Conservation (phyloP, 2,888 invertebrate genomes). For the Formica aserva region DNA sequence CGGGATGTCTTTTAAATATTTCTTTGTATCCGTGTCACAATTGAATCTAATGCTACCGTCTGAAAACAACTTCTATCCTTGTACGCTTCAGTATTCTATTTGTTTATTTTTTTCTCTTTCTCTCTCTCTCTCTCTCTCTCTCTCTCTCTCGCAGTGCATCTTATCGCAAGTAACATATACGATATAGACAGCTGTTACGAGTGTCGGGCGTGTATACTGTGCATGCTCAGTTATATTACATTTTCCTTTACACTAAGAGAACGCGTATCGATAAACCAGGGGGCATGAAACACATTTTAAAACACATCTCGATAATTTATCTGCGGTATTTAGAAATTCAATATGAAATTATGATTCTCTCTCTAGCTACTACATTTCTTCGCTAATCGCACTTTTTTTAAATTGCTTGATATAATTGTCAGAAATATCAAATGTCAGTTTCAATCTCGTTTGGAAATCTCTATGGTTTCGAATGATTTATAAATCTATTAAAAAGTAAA, state of each 20-base stretch:
- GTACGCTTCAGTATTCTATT: conserved; percentile 64
- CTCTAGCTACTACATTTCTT: background rate
- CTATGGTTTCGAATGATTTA: background rate
- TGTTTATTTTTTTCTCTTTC: conserved; percentile 51
- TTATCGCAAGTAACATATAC: conserved; percentile 64
- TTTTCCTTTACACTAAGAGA: conserved; percentile 31
- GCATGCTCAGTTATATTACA: conserved; percentile 65
- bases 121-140: background rate
- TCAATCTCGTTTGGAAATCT: background rate
- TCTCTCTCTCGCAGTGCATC: conserved; percentile 60
- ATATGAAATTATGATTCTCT: conserved; percentile 5
- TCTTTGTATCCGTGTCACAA: conserved; percentile 52
- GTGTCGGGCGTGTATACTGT: conserved; percentile 62
- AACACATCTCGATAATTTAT: background rate
- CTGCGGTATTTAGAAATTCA: background rate
- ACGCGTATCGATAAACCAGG: conserved; percentile 36
- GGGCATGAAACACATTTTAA: conserved; percentile 12
- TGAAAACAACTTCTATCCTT: conserved; percentile 53
- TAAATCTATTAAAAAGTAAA: conserved; percentile 20
- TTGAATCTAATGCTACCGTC: conserved; percentile 56
- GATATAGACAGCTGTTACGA: conserved; percentile 63
- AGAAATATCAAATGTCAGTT: background rate
- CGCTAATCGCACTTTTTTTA: background rate
- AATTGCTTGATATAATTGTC: background rate
- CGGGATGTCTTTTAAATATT: conserved; percentile 59